Evolutionary conservation across 2,888 invertebrate species (phyloP).

Genomic region (Amphimallon solstitiale): DNA sequence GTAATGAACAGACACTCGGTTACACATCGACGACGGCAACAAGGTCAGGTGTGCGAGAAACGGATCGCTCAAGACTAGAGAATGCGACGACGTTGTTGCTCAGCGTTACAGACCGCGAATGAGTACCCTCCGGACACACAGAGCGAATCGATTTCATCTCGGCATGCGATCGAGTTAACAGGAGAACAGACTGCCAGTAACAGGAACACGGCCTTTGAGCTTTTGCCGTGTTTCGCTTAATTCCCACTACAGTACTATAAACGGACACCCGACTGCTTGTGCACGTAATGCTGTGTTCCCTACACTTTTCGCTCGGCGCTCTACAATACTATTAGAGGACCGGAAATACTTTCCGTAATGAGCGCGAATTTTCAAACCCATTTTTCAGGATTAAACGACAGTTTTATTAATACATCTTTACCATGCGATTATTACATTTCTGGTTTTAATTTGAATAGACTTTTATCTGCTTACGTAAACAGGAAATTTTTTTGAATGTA

Average conservation of each 20-base stretch:
- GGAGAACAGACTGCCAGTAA: slow-evolving; percentile 25
- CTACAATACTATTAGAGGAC: neutral
- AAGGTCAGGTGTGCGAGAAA: slow-evolving; percentile 52
- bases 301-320: neutral
- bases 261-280: slow-evolving; percentile 22
- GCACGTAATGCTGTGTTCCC: slow-evolving; percentile 14
- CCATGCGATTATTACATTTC: no score
- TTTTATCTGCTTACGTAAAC: no score
- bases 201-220: slow-evolving; percentile 43
- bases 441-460: no score
- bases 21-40: slow-evolving; percentile 41
- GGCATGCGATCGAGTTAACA: slow-evolving; percentile 34
- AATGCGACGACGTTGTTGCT: slow-evolving; percentile 20
- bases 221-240: slow-evolving; percentile 45
- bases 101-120: slow-evolving; percentile 44
- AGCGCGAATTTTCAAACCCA: slow-evolving; percentile 43
- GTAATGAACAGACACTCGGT: slow-evolving; percentile 24
- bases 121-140: slow-evolving; percentile 43
- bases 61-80: slow-evolving; percentile 15
- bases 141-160: slow-evolving; percentile 51
- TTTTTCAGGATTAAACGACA: no score
- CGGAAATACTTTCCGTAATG: slow-evolving; percentile 35
- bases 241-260: slow-evolving; percentile 44
- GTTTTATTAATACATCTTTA: no score
- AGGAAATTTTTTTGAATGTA: no score